Percentiles rank a stretch among this genome's conserved stretches.
Conservation (phyloP, 1,140 invertebrate species). For the Philotrypesis tridentata region DNA sequence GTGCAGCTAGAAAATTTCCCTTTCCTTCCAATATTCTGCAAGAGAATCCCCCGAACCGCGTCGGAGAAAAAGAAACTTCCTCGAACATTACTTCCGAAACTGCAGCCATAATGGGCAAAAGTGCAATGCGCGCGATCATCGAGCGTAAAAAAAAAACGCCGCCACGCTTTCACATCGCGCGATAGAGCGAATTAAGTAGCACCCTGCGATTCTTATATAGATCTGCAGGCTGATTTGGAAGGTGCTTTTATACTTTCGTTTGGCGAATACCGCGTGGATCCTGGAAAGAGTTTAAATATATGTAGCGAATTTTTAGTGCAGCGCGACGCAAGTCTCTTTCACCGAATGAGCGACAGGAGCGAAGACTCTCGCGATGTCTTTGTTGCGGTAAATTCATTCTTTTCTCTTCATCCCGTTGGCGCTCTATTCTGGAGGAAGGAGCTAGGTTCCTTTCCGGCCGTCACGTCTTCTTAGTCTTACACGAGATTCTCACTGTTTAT, state of each 20-base stretch:
- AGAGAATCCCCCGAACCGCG: not conserved
- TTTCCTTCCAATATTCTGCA: constrained; percentile 12
- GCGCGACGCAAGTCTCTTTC: too few relatives aligned
- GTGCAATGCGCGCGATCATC: not conserved
- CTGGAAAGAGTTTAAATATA: too few relatives aligned
- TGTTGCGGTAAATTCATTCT: not conserved
- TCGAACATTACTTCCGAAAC: constrained; percentile 26
- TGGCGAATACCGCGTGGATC: too few relatives aligned
- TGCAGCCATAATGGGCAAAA: not conserved
- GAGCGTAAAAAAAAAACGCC: constrained; percentile 39
- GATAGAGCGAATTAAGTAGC: too few relatives aligned
- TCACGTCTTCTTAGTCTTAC: too few relatives aligned
- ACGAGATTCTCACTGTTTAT: too few relatives aligned
- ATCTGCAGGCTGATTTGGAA: too few relatives aligned
- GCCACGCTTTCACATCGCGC: constrained; percentile 43
- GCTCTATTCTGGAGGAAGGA: not conserved
- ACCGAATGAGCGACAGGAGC: not conserved
- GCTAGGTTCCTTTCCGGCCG: too few relatives aligned
- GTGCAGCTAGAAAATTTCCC: too few relatives aligned
- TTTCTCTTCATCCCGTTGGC: not conserved
- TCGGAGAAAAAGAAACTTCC: not conserved
- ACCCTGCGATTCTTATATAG: too few relatives aligned
- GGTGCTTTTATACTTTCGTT: too few relatives aligned
- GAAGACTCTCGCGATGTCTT: not conserved
- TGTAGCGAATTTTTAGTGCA: too few relatives aligned